A percentile compares a stretch with the other conserved stretches of the same genome.
Conservation (phyloP, 2,113 vertebrate genomes). For the Colinus virginianus region DNA sequence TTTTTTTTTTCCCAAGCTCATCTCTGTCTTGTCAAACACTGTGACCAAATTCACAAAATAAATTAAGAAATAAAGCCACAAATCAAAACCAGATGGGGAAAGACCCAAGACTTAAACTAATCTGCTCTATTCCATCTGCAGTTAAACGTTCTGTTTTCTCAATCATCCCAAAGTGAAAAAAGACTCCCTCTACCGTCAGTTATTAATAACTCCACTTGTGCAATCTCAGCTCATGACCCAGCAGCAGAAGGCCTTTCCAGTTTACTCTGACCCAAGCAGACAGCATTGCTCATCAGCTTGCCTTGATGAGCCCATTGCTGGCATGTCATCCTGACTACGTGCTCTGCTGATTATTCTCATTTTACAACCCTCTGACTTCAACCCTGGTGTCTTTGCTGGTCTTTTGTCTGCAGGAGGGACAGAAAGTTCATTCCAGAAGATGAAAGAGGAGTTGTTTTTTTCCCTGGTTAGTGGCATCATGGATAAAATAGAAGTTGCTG, state of each 20-base stretch:
- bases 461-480: not conserved
- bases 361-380: not conserved
- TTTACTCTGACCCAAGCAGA: not conserved
- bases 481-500: not conserved
- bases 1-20: not conserved
- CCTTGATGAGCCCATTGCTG: not conserved
- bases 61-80: not conserved
- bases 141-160: not conserved
- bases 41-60: not conserved
- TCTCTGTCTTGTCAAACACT: not conserved
- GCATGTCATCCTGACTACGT: fast-evolving
- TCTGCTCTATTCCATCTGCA: not conserved
- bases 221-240: not conserved
- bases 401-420: not conserved
- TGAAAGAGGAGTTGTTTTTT: not conserved
- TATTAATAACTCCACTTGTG: not conserved
- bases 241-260: not conserved
- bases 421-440: not conserved
- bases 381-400: fast-evolving
- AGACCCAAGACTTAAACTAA: not conserved
- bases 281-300: fast-evolving
- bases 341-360: not conserved
- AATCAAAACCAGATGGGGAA: not conserved
- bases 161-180: not conserved
- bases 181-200: not conserved